Percentiles rank a stretch among this genome's conserved stretches.
Evolutionary conservation across 2,113 vertebrate species (phyloP).

Genomic region (Taurulus bubalis): DNA sequence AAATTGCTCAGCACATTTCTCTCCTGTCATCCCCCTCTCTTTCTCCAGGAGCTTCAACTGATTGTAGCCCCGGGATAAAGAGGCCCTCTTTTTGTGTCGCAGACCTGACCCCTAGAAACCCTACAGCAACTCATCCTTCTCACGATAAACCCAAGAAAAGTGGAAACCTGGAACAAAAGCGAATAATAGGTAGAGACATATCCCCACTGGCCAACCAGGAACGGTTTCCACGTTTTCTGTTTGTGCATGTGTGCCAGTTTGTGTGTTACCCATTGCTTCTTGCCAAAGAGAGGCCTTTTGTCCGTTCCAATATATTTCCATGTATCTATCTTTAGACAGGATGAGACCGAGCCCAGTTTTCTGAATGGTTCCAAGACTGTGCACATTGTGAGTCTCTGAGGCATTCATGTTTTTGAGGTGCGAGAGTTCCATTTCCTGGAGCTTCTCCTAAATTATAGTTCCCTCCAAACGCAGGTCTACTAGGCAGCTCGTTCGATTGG

Average conservation of each 20-base stretch:
- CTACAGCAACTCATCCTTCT: conserved; percentile 71
- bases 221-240: conserved; percentile 60
- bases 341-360: conserved; percentile 50
- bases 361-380: conserved; percentile 63
- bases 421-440: conserved; percentile 49
- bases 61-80: conserved; percentile 60
- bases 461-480: conserved; percentile 32
- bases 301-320: conserved; percentile 66
- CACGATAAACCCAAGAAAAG: conserved; percentile 67
- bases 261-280: conserved; percentile 55
- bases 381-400: conserved; percentile 56
- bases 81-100: conserved; percentile 57
- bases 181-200: conserved; percentile 72
- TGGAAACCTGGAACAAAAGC: conserved; percentile 60
- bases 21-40: conserved; percentile 32
- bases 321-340: conserved; percentile 68
- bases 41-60: conserved; percentile 50
- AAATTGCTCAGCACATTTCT: conserved; percentile 54
- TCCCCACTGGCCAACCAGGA: conserved; percentile 67
- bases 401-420: conserved; percentile 58
- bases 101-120: conserved; percentile 54
- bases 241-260: conserved; percentile 52
- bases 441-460: conserved; percentile 55
- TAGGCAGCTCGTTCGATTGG: conserved; percentile 29
- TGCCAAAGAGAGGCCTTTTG: conserved; percentile 72